Conservation (phyloP, 2,888 invertebrate species). For the Diarsia brunnea region DNA sequence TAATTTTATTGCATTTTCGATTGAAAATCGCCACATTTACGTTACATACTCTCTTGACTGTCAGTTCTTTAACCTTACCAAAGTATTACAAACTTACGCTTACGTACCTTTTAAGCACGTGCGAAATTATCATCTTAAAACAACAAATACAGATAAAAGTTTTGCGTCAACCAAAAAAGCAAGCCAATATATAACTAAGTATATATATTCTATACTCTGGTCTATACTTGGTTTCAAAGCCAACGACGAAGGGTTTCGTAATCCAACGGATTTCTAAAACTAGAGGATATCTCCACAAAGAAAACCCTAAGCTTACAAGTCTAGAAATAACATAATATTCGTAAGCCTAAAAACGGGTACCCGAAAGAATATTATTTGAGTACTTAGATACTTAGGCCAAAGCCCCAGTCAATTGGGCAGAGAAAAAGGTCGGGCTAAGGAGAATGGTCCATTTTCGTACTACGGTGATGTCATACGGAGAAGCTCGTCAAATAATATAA, state of each 20-base stretch:
- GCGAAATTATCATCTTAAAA: constrained; percentile 25
- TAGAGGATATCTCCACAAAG: constrained; percentile 25
- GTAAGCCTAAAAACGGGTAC: constrained; percentile 44
- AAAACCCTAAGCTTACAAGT: constrained; percentile 30
- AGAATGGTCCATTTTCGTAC: constrained; percentile 24
- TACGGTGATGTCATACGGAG: constrained; percentile 38
- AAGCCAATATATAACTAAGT: neutral
- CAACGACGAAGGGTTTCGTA: constrained; percentile 16
- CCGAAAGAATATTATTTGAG: constrained; percentile 45
- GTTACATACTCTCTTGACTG: too few relatives aligned
- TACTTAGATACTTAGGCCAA: constrained; percentile 18
- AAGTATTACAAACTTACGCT: neutral
- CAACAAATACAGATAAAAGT: constrained; percentile 1
- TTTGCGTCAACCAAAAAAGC: neutral
- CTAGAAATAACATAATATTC: constrained; percentile 45
- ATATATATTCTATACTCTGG: neutral
- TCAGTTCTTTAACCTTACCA: neutral
- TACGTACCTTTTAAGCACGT: neutral
- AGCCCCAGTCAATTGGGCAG: constrained; percentile 28
- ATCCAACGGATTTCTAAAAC: constrained; percentile 18
- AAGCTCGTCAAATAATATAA: too few relatives aligned
- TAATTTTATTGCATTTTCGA: too few relatives aligned
- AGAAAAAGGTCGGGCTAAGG: constrained; percentile 32
- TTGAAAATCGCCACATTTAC: too few relatives aligned
- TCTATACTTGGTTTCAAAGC: neutral